Conservation (phyloP, 2,113 vertebrate species). For the Pygathrix nemaeus region DNA sequence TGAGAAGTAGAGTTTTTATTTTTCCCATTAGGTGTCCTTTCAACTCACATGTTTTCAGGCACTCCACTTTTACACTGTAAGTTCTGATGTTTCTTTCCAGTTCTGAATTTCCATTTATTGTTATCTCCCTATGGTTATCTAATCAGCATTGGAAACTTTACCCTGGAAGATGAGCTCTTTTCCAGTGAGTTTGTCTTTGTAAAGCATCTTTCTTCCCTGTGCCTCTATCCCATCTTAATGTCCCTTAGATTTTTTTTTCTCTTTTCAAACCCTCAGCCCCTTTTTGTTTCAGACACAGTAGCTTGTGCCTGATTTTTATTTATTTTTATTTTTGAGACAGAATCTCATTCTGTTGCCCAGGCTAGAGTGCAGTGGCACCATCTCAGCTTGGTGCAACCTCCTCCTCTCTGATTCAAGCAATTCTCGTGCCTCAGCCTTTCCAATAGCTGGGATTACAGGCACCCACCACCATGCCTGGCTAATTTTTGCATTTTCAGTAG, state of each 20-base stretch:
- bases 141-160: conserved; percentile 8
- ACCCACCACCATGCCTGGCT: no score
- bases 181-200: neutral
- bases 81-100: conserved; percentile 38
- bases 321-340: no score
- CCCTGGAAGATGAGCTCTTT: conserved; percentile 22
- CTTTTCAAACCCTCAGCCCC: neutral
- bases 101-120: neutral
- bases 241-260: neutral
- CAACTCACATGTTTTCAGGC: neutral
- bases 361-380: no score
- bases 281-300: neutral
- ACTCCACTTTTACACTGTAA: neutral
- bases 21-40: neutral
- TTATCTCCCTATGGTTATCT: neutral
- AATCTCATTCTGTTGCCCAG: no score
- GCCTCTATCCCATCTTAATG: neutral
- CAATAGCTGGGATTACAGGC: no score
- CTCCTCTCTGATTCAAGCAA: no score
- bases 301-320: neutral
- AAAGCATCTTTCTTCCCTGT: neutral
- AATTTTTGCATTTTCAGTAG: no score
- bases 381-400: no score
- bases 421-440: no score
- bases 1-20: neutral